Percentiles rank a stretch among this genome's conserved stretches.
Conservation (phyloP, 1,140 invertebrate species). For the Heliconius nattereri region DNA sequence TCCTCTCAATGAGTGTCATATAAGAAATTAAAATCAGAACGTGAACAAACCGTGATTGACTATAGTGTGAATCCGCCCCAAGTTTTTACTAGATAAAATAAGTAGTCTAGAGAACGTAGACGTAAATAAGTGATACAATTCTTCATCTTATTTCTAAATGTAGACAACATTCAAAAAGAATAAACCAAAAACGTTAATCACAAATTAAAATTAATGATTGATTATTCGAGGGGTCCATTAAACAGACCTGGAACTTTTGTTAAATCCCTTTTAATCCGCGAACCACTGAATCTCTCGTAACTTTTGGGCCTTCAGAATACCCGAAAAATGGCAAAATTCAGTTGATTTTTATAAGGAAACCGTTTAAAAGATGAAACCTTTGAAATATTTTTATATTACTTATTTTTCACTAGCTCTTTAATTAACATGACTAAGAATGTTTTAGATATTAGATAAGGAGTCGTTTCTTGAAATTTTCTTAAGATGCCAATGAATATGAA, state of each 20-base stretch:
- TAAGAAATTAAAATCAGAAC: no score
- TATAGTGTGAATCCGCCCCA: no score
- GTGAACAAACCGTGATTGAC: no score
- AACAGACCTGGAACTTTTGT: conserved; percentile 34
- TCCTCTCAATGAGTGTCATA: no score
- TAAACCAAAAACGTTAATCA: not conserved
- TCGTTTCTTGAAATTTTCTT: no score
- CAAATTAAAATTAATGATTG: conserved; percentile 41
- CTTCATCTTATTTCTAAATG: not conserved
- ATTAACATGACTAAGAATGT: not conserved
- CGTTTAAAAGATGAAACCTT: conserved; percentile 4
- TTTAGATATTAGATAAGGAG: not conserved
- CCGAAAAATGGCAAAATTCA: not conserved
- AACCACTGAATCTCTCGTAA: conserved; percentile 37
- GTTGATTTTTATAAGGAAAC: not conserved
- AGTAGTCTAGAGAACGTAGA: no score
- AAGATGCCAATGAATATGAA: no score
- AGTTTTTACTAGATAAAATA: no score
- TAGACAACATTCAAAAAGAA: not conserved
- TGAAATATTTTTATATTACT: not conserved
- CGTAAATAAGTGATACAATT: not conserved
- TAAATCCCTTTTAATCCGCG: conserved; percentile 41
- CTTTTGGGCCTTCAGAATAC: conserved; percentile 36
- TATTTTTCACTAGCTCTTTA: not conserved
- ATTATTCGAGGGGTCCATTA: conserved; percentile 39